These are phyloP conservation scores for Diplodus sargus DNA, from an alignment of 2,797 vertebrate genomes.

Conservation along the genomic window DNA sequence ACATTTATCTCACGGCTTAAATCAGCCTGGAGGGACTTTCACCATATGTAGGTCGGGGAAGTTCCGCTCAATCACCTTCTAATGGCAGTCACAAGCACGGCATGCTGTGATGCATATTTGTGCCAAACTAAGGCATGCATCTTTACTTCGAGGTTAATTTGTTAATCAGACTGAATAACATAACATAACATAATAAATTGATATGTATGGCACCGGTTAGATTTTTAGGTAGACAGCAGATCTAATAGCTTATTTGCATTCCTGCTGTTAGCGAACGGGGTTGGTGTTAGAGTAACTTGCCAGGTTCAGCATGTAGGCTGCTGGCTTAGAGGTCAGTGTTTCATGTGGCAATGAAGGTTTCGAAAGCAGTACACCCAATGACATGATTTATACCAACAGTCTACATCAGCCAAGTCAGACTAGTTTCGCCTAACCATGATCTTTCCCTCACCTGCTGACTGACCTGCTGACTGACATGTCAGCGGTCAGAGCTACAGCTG, in stretches of 20 bases:
- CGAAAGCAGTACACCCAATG: too few species aligned
- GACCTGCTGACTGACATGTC: not conserved
- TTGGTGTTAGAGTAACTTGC: too few species aligned
- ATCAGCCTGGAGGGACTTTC: slow-evolving; percentile 12
- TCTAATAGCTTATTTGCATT: too few species aligned
- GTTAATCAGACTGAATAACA: not conserved
- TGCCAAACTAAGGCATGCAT: not conserved
- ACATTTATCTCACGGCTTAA: slow-evolving; percentile 46
- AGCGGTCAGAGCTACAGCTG: not conserved
- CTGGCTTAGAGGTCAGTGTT: too few species aligned
- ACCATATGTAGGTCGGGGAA: slow-evolving; percentile 33
- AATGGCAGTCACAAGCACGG: slow-evolving; percentile 7
- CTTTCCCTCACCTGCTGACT: not conserved
- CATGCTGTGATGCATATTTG: slow-evolving; percentile 11
- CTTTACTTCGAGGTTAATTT: not conserved
- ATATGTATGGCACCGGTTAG: not conserved
- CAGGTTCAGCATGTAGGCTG: too few species aligned
- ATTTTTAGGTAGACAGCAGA: not conserved
- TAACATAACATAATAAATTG: too few species aligned
- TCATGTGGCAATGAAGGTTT: too few species aligned
- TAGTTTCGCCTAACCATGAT: too few species aligned
- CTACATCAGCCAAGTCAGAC: too few species aligned
- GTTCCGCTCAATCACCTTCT: slow-evolving; percentile 29
- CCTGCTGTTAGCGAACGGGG: too few species aligned
- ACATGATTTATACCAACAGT: too few species aligned